Evolutionary conservation across 1,140 invertebrate species (phyloP).

Genomic region (Eupristina koningsbergeri): DNA sequence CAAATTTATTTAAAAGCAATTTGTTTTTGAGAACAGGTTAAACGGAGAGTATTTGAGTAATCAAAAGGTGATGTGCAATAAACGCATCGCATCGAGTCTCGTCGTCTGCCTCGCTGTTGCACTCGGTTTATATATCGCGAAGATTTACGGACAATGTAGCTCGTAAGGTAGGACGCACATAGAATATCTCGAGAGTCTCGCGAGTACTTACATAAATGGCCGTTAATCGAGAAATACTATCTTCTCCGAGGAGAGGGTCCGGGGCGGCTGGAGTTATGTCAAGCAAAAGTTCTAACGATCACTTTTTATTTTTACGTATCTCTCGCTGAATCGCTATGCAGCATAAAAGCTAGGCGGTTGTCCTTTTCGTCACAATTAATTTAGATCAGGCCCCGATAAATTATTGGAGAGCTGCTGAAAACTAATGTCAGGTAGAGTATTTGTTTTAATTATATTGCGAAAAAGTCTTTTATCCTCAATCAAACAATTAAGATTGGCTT

Average conservation of each 20-base stretch:
- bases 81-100: conserved; percentile 37
- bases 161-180: conserved; percentile 58
- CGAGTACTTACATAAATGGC: conserved; percentile 59
- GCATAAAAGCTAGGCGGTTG: neutral
- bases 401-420: conserved; percentile 7
- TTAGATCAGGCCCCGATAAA: conserved; percentile 27
- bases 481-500: neutral
- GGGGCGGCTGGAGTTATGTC: conserved; percentile 14
- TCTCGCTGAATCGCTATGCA: neutral
- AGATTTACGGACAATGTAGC: conserved; percentile 65
- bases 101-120: conserved; percentile 27
- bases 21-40: conserved; percentile 62
- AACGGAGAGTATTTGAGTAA: conserved; percentile 62
- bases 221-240: conserved; percentile 67
- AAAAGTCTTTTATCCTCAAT: neutral
- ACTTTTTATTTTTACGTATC: conserved; percentile 34
- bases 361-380: conserved; percentile 46
- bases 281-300: neutral
- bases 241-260: conserved; percentile 49
- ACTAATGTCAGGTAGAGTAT: conserved; percentile 4
- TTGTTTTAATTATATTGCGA: conserved; percentile 32
- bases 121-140: conserved; percentile 59
- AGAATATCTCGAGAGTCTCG: conserved; percentile 46
- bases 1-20: conserved; percentile 43
- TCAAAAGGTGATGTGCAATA: conserved; percentile 60